phyloP scores from a whole-genome alignment of 2,797 vertebrate species.

The Toxotes lorentzi region DNA sequence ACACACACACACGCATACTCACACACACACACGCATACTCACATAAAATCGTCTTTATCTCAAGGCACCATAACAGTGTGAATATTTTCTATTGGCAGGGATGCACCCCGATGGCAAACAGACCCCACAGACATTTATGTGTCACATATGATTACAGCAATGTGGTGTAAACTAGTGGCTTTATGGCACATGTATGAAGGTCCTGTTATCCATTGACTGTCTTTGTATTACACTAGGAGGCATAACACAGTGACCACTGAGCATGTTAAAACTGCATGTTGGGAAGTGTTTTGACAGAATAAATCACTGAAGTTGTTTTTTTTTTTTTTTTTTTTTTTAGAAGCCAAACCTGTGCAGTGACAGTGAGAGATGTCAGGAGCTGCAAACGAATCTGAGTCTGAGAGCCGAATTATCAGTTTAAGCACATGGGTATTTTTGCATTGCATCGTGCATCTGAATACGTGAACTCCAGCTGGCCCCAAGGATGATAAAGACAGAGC shows the following conservation, averaged over 20 bases:
- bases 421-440: slow-evolving; percentile 8
- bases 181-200: slow-evolving; percentile 32
- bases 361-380: neutral
- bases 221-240: slow-evolving; percentile 29
- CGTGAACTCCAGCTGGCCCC: slow-evolving; percentile 9
- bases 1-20: slow-evolving; percentile 10
- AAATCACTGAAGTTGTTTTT: neutral
- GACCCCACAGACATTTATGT: slow-evolving; percentile 50
- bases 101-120: slow-evolving; percentile 54
- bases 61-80: slow-evolving; percentile 41
- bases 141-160: slow-evolving; percentile 59
- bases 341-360: neutral
- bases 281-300: slow-evolving; percentile 6
- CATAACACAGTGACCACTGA: slow-evolving; percentile 10
- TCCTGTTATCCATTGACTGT: slow-evolving; percentile 30
- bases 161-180: slow-evolving; percentile 40
- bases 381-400: neutral
- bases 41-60: slow-evolving; percentile 47
- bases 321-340: neutral
- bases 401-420: neutral
- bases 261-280: slow-evolving; percentile 16
- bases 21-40: slow-evolving; percentile 10
- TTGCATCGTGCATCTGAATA: neutral
- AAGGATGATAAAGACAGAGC: slow-evolving; percentile 11
- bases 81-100: slow-evolving; percentile 61